Base-by-base conservation (phyloP, 2,113 vertebrate species). In the Dasypus novemcinctus region DNA sequence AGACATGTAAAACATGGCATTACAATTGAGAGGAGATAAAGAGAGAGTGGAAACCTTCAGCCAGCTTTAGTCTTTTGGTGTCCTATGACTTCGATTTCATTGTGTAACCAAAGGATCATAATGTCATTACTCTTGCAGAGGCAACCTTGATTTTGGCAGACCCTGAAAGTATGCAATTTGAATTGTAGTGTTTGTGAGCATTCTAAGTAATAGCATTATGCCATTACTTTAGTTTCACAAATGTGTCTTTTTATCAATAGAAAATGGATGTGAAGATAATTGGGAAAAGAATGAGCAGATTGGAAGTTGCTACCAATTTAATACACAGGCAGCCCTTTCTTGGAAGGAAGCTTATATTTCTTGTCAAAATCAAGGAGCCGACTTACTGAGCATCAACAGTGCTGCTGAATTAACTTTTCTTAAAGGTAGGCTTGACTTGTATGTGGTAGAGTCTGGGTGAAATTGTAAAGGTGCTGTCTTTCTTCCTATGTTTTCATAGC, bases 281-380 rank as follows among this genome's bases (percentile, higher is more conserved):
- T 99, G 99, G 98, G 97, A 98, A 20, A 98, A 79, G 27, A 95
- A 98, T 15, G 98, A 97, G 7, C 96, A 96, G 5, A 96, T 84
- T 96, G 98, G 98, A 83, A 98, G 95, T 91, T 99, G 99, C 98
- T 99, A 99, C 97, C 99, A 99, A 96, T 99, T 99, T 98, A 99
- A 99, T 86, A 98, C 98, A 14, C 97, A 97, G 57, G 98, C 98
- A 13, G 85, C 98, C 29, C 98, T 99, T 95, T 98, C 99, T 91
- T 99, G 99, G 99, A 99, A 99, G 8, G 98, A 99, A 97, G 99
- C 99, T 54, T 98, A 99, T 84, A 90, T 99, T 96, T 99, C 99
- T 0, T 99, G 99, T 97, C 99, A 98, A 7, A 99, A 98, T 97
- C 99, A 99, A 97, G 98, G 98, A 57, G 99, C 99, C 49, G 99